A percentile compares a stretch with the other conserved stretches of the same genome.
phyloP scores from a whole-genome alignment of 2,888 invertebrate genomes.

The Chloromyia formosa region DNA sequence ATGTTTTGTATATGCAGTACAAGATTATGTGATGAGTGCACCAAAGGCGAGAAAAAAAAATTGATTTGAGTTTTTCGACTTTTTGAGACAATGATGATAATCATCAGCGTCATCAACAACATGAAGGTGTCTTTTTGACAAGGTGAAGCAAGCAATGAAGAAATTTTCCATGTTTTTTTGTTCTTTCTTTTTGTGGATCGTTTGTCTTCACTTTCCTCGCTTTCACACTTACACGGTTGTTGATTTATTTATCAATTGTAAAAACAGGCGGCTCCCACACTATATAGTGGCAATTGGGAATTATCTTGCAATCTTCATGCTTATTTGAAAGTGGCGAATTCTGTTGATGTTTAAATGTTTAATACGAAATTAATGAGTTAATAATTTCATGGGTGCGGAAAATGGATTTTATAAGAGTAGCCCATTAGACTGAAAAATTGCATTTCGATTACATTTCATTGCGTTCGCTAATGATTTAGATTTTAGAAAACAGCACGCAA shows the following conservation, averaged over 20 bases:
- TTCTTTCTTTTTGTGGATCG: neutral
- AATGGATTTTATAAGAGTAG: too few species aligned
- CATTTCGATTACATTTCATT: too few species aligned
- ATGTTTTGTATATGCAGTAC: neutral
- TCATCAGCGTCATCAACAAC: conserved; percentile 10
- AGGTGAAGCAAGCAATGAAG: conserved; percentile 23
- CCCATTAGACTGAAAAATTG: too few species aligned
- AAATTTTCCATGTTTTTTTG: neutral
- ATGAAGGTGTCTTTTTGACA: conserved; percentile 15
- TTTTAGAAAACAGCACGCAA: too few species aligned
- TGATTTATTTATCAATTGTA: conserved; percentile 35
- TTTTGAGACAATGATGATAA: conserved; percentile 15
- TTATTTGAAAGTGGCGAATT: conserved; percentile 21
- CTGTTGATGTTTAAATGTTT: neutral
- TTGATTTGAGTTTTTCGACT: conserved; percentile 24
- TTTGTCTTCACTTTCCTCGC: conserved; percentile 1
- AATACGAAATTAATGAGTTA: conserved; percentile 31
- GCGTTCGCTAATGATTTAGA: too few species aligned
- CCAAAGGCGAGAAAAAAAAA: conserved; percentile 41
- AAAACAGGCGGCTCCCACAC: conserved; percentile 13
- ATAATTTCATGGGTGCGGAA: conserved; percentile 25
- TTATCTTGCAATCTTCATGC: conserved; percentile 30
- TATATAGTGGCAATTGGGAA: conserved; percentile 7
- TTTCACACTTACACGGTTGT: conserved; percentile 11
- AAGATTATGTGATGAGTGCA: conserved; percentile 23